Base-by-base conservation (phyloP, 2,113 vertebrate genomes). In the Ranitomeya variabilis region DNA sequence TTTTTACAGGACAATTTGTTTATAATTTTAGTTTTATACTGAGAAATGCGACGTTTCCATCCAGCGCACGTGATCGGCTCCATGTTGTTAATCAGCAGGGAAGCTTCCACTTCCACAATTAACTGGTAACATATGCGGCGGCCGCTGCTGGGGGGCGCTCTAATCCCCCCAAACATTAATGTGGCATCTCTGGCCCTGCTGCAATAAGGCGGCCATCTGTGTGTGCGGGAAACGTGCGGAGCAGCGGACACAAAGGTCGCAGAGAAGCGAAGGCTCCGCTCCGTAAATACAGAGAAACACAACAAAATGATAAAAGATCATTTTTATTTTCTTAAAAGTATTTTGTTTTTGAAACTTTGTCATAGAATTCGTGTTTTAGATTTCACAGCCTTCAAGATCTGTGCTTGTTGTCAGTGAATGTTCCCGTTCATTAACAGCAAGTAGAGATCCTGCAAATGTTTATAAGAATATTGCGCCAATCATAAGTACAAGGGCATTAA, bases 121-220 rank as follows among this genome's bases (percentile, higher is more conserved):
- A 96, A 94, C 93, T 93, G 91, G 92, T 94, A 95, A 95, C 95
- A 96, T 96, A 96, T 96, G 95, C 92, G 92, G 92, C 90, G 92
- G 92, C 91, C 94, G 94, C 95, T 92, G 94, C 93, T 92, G 94
- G 94, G 93, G 94, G 93, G 95, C 3, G 16, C 67, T 95, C 95
- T 94, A 95, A 95, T 95, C 94, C 94, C 91, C 91, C 94, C 94
- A 94, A 94, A 94, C 93, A 95, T 94, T 96, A 96, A 96, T 92
- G 94, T 93, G 93, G 92, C 92, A 92, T 95, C 94, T 96, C 94
- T 95, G 94, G 94, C 95, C 95, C 93, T 94, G 93, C 95, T 91
- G 92, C 93, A 95, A 94, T 94, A 94, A 94, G 93, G 93, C 91
- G 92, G 91, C 94, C 95, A 95, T 95, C 95, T 95, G 95, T 93